A percentile compares a stretch with the other conserved stretches of the same genome.
phyloP scores from a whole-genome alignment of 2,797 vertebrate species.

The Phalanger gymnotis region DNA sequence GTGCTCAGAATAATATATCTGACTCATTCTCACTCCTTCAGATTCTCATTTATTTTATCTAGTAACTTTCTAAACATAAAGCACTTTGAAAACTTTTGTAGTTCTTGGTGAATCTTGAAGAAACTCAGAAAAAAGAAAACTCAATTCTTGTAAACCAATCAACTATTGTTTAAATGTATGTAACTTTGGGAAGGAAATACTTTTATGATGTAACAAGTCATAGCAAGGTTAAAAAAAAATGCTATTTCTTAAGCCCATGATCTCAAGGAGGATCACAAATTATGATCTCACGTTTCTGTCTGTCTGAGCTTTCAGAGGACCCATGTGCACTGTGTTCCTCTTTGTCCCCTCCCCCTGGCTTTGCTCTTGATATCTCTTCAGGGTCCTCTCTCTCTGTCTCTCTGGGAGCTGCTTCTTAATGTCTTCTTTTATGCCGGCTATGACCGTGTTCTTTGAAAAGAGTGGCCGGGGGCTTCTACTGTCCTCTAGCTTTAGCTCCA shows the following conservation, averaged over 20 bases:
- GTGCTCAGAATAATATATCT: neutral
- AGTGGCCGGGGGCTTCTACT: neutral
- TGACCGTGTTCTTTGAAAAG: neutral
- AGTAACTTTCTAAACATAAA: neutral
- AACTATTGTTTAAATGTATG: neutral
- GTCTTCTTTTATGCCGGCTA: neutral
- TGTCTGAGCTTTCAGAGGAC: neutral
- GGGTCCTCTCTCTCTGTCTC: neutral
- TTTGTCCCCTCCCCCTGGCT: neutral
- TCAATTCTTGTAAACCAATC: neutral
- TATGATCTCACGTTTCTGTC: neutral
- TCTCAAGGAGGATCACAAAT: neutral
- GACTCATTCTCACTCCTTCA: neutral
- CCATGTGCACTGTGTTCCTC: neutral
- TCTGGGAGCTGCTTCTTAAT: neutral
- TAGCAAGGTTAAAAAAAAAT: neutral
- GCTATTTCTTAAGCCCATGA: neutral
- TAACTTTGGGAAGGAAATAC: neutral
- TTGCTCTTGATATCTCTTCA: neutral
- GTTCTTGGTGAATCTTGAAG: neutral
- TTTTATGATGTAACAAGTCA: neutral
- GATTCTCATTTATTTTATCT: neutral
- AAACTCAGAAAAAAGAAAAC: neutral
- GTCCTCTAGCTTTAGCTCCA: neutral
- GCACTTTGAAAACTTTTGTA: neutral